phyloP scores from a whole-genome alignment of 2,888 invertebrate genomes.

The Polyploca ridens region DNA sequence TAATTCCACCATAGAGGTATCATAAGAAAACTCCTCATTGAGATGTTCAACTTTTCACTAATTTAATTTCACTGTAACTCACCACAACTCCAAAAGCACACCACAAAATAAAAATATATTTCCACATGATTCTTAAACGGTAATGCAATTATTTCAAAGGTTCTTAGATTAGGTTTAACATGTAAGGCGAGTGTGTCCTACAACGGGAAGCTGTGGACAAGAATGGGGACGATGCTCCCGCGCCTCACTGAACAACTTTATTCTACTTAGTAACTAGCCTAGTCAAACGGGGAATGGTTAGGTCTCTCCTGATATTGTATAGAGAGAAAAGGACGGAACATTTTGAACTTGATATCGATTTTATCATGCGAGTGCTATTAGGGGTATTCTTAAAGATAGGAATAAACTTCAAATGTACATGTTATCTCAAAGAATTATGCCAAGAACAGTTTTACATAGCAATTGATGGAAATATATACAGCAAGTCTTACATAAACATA shows the following conservation, averaged over 20 bases:
- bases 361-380: not conserved
- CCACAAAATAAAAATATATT: not conserved
- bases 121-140: conserved; percentile 16
- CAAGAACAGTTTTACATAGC: no score
- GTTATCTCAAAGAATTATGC: not conserved
- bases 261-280: conserved; percentile 41
- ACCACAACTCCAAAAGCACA: not conserved
- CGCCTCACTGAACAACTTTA: conserved; percentile 39
- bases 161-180: not conserved
- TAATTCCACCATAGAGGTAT: no score
- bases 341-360: not conserved
- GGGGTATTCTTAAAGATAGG: not conserved
- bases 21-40: no score
- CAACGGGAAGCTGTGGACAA: conserved; percentile 54
- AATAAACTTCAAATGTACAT: not conserved
- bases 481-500: no score
- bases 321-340: conserved; percentile 9
- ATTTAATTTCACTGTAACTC: not conserved
- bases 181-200: conserved; percentile 25
- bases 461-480: no score
- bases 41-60: not conserved
- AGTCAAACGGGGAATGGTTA: conserved; percentile 16
- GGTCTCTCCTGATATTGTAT: not conserved
- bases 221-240: conserved; percentile 69
- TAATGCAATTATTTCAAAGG: not conserved